These are phyloP conservation scores for Toxotes chatareus DNA, from an alignment of 2,113 vertebrate genomes.

Conservation along the genomic window DNA sequence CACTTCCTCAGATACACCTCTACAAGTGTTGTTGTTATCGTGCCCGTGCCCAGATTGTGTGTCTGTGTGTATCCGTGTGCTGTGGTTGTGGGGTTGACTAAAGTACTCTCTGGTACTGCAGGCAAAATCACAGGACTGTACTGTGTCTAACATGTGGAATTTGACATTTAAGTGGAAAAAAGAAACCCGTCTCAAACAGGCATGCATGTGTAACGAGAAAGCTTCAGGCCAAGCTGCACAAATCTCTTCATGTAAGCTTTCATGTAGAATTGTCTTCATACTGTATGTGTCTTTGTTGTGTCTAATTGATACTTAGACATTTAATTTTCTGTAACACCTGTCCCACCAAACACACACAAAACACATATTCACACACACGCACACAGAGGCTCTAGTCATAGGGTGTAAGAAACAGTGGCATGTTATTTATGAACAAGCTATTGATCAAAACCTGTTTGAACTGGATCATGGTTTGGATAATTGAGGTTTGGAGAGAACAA, in stretches of 20 bases:
- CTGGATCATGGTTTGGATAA: not conserved
- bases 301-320: not conserved
- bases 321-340: not conserved
- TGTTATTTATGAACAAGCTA: not conserved
- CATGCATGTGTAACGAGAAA: not conserved
- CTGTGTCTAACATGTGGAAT: conserved; percentile 65
- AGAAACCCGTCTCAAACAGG: conserved; percentile 2
- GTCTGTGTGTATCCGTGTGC: conserved; percentile 15
- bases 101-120: not conserved
- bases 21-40: not conserved
- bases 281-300: not conserved
- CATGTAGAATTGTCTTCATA: not conserved
- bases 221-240: conserved; percentile 2
- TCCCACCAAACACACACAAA: not conserved
- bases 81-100: not conserved
- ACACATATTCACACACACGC: not conserved
- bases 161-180: conserved; percentile 65
- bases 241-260: not conserved
- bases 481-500: not conserved
- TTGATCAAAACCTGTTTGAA: not conserved
- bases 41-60: not conserved
- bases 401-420: not conserved
- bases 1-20: not conserved
- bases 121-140: conserved; percentile 45
- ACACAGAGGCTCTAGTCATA: not conserved